A percentile compares a stretch with the other conserved stretches of the same genome.
phyloP scores from a whole-genome alignment of 2,888 invertebrate species.

The Pogonocherus hispidulus region DNA sequence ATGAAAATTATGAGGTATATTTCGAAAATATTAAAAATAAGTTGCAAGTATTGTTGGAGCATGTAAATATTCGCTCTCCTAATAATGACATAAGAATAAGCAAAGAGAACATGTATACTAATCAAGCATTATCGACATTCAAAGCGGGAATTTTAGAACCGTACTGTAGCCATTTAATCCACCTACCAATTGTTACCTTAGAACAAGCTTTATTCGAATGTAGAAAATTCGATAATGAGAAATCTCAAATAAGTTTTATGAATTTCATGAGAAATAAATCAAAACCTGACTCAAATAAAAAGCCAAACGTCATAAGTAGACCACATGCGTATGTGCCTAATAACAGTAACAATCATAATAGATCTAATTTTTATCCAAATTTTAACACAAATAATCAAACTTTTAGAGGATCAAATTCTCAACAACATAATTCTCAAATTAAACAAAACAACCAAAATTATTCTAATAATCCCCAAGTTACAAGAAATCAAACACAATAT shows the following conservation, averaged over 20 bases:
- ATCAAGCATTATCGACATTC: conserved; percentile 31
- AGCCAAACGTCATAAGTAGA: not conserved
- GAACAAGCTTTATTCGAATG: conserved; percentile 40
- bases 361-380: too few relatives aligned
- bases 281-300: not conserved
- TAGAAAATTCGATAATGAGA: conserved; percentile 37
- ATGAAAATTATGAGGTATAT: too few relatives aligned
- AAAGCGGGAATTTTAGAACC: conserved; percentile 37
- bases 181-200: conserved; percentile 15
- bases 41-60: too few relatives aligned
- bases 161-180: conserved; percentile 38
- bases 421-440: too few relatives aligned
- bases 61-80: too few relatives aligned
- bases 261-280: not conserved
- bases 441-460: not conserved
- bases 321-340: too few relatives aligned
- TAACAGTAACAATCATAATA: not conserved
- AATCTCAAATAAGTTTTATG: conserved; percentile 37
- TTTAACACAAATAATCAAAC: too few relatives aligned
- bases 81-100: not conserved
- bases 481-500: not conserved
- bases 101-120: conserved; percentile 27
- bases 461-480: not conserved
- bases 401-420: too few relatives aligned
- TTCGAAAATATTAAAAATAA: too few relatives aligned